phyloP scores from a whole-genome alignment of 1,140 invertebrate species.

The Lordiphosa stackelbergi region DNA sequence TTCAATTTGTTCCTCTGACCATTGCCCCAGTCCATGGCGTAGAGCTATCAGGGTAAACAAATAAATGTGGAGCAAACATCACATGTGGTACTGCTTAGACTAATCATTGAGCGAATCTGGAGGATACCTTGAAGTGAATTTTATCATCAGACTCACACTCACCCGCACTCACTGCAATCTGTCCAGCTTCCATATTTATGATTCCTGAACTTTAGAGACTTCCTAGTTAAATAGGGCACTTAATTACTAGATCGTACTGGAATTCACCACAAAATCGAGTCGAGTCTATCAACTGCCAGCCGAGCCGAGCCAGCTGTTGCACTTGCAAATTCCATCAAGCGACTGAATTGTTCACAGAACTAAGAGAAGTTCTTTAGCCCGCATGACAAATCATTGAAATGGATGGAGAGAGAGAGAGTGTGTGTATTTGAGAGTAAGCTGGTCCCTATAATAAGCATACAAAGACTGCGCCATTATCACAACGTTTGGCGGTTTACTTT shows the following conservation, averaged over 20 bases:
- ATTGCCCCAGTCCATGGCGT: slow-evolving; percentile 6
- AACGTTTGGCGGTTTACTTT: too few species aligned
- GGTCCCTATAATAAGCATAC: too few species aligned
- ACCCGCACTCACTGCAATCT: slow-evolving; percentile 29
- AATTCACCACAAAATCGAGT: slow-evolving; percentile 18
- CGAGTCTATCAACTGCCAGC: too few species aligned
- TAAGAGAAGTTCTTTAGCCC: slow-evolving; percentile 7
- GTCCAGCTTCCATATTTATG: slow-evolving; percentile 25
- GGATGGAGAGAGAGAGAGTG: slow-evolving; percentile 10
- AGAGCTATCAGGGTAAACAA: slow-evolving; percentile 18
- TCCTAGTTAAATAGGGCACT: slow-evolving; percentile 9
- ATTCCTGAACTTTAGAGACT: slow-evolving; percentile 5
- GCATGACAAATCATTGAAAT: slow-evolving; percentile 23
- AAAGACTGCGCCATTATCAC: too few species aligned
- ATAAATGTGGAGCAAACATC: slow-evolving; percentile 51
- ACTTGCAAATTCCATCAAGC: slow-evolving; percentile 18
- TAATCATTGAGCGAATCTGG: neutral
- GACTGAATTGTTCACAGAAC: slow-evolving; percentile 22
- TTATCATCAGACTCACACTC: slow-evolving; percentile 8
- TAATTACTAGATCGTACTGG: slow-evolving; percentile 52
- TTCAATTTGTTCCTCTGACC: neutral
- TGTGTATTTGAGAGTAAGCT: neutral
- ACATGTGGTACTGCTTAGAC: slow-evolving; percentile 11
- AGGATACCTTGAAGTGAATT: neutral
- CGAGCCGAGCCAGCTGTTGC: neutral